These are phyloP conservation scores for Digitonthophagus gazella DNA, from an alignment of 2,888 invertebrate genomes.

Conservation along the genomic window DNA sequence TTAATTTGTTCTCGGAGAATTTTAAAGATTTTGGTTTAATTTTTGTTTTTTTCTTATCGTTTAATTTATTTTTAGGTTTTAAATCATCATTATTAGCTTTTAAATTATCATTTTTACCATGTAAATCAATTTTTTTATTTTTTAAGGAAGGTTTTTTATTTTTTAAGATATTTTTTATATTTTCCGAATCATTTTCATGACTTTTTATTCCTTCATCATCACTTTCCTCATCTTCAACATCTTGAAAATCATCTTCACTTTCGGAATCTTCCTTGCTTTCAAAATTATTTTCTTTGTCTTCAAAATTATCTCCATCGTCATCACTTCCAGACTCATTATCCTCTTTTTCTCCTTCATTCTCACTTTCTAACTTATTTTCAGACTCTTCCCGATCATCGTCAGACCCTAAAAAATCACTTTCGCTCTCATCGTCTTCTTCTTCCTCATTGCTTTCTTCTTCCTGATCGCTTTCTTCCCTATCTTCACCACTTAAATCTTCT, in stretches of 20 bases:
- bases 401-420: too few relatives aligned
- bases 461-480: slow-evolving; percentile 19
- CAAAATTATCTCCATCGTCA: slow-evolving; percentile 9
- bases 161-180: slow-evolving; percentile 27
- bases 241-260: slow-evolving; percentile 30
- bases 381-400: slow-evolving; percentile 20
- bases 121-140: slow-evolving; percentile 15
- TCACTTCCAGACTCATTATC: background rate
- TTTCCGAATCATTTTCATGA: slow-evolving; percentile 18
- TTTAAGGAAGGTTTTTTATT: slow-evolving; percentile 26
- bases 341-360: background rate
- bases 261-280: slow-evolving; percentile 49
- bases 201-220: slow-evolving; percentile 37
- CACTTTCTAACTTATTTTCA: too few relatives aligned
- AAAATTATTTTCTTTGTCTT: slow-evolving; percentile 43
- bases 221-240: slow-evolving; percentile 51
- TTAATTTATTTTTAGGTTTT: too few relatives aligned
- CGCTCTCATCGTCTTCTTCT: slow-evolving; percentile 9
- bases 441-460: slow-evolving; percentile 21
- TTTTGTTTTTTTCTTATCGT: too few relatives aligned
- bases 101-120: slow-evolving; percentile 24
- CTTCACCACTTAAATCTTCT: slow-evolving; percentile 34
- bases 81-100: too few relatives aligned
- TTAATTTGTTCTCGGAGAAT: background rate
- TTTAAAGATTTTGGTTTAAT: too few relatives aligned